Evolutionary conservation across 2,888 invertebrate species (phyloP), one percentile per base, ranked within the genome.

Genomic region (Chromoteleia sp.): DNA sequence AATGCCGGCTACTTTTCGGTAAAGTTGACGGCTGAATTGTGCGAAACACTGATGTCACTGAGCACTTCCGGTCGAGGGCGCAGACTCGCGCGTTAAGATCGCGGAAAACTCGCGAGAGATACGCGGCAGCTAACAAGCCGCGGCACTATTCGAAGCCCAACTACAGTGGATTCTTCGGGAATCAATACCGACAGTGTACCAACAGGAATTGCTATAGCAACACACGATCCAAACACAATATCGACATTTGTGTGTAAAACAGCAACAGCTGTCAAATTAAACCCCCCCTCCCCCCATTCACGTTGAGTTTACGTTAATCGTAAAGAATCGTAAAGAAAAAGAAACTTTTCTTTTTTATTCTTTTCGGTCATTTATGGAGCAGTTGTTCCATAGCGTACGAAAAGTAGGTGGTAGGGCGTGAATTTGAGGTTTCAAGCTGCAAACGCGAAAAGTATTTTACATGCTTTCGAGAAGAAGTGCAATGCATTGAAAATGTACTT

Each of bases 121-220:
- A 68, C 63, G 45, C 41, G 15, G 5, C 36, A 41, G 45, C 70
- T 81, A 81, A 75, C 81, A 68, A 71, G 15, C 58, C 73, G 14
- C 48, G 58, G 61, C 68, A 61, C 70, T 56, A 76, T 68, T 33
- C 79, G 33, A 70, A 56, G 63, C 52, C 25, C 68, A 56, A 79
- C 68, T 81, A 79, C 81, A 33, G 74, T 56, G 65, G 48, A 81
- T 70, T 74, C 78, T 73, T 73, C 43, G 79, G 50, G 63, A 85
- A 85, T 84, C 83, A 75, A 84, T 85, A 84, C 74, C 56, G 58
- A 70, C 63, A 68, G 65, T 81, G 78, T 80, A 78, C 75, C 54
- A 68, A 61, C 77, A 83, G 83, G 82, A 77, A 89, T 90, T 86
- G 85, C 90, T 89, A 90, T 90, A 89, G 90, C 89, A 90, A 90